Evolutionary conservation across 2,888 invertebrate genomes (phyloP).

Genomic region (Gymnoscelis rufifasciata): DNA sequence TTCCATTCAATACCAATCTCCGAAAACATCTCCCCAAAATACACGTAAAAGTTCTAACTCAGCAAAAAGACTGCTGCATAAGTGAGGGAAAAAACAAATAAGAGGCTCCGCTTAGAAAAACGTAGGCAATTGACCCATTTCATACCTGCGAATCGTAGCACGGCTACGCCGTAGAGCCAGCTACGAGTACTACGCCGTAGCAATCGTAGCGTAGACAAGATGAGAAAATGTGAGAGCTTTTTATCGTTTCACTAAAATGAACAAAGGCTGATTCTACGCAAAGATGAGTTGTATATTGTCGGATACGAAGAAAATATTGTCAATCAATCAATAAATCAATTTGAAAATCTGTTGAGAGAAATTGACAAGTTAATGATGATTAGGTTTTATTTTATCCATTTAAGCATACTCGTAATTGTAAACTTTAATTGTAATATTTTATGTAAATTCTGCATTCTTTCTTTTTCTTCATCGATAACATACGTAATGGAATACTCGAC

Average conservation of each 20-base stretch:
- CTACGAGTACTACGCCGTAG: slow-evolving; percentile 20
- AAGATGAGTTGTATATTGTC: too few species aligned
- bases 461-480: too few species aligned
- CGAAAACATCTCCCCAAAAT: slow-evolving; percentile 6
- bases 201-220: slow-evolving; percentile 17
- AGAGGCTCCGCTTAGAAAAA: slow-evolving; percentile 26
- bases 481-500: too few species aligned
- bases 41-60: slow-evolving; percentile 2
- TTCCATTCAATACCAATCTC: not conserved
- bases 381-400: too few species aligned
- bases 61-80: slow-evolving; percentile 15
- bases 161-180: slow-evolving; percentile 17
- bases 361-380: too few species aligned
- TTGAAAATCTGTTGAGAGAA: too few species aligned
- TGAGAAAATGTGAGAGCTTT: not conserved
- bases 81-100: slow-evolving; percentile 24
- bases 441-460: too few species aligned
- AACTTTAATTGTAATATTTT: too few species aligned
- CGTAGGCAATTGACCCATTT: slow-evolving; percentile 32
- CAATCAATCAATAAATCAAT: too few species aligned
- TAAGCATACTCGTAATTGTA: too few species aligned
- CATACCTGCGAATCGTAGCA: slow-evolving; percentile 24
- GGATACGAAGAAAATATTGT: too few species aligned
- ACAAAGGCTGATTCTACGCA: not conserved
- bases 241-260: not conserved